phyloP scores from a whole-genome alignment of 2,888 invertebrate genomes.

The Cantharis lateralis region DNA sequence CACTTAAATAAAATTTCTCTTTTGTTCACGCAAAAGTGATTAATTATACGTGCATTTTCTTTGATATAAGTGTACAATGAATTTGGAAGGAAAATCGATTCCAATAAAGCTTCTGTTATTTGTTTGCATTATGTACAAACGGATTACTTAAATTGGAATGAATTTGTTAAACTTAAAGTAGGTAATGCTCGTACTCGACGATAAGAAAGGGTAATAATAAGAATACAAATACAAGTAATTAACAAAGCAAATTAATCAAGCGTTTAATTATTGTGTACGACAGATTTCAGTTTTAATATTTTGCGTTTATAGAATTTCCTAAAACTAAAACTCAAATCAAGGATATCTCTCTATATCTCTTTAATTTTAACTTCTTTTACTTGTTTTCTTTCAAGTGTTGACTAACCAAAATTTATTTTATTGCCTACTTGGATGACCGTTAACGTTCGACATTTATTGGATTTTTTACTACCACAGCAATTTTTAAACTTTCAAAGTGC shows the following conservation, averaged over 20 bases:
- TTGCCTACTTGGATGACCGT: background rate
- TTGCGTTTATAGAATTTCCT: background rate
- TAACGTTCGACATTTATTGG: background rate
- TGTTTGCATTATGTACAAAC: constrained; percentile 15
- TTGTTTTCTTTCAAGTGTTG: background rate
- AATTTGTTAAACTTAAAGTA: constrained; percentile 6
- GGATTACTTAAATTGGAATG: constrained; percentile 7
- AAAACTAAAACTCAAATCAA: background rate
- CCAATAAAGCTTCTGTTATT: constrained; percentile 13
- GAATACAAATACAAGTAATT: background rate
- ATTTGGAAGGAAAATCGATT: constrained; percentile 17
- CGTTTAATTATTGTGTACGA: background rate
- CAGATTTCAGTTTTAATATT: background rate
- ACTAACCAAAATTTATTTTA: background rate
- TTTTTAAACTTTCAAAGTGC: background rate
- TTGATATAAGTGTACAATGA: constrained; percentile 16
- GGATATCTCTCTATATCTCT: too few relatives aligned
- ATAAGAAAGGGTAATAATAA: background rate
- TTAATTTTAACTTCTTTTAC: background rate
- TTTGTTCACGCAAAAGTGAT: constrained; percentile 24
- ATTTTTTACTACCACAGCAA: background rate
- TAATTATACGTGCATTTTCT: constrained; percentile 19
- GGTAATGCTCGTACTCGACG: background rate
- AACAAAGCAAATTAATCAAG: background rate
- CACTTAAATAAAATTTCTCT: constrained; percentile 9